Evolutionary conservation across 2,797 vertebrate species (phyloP).

Genomic region (Coranthus polyacanthus): DNA sequence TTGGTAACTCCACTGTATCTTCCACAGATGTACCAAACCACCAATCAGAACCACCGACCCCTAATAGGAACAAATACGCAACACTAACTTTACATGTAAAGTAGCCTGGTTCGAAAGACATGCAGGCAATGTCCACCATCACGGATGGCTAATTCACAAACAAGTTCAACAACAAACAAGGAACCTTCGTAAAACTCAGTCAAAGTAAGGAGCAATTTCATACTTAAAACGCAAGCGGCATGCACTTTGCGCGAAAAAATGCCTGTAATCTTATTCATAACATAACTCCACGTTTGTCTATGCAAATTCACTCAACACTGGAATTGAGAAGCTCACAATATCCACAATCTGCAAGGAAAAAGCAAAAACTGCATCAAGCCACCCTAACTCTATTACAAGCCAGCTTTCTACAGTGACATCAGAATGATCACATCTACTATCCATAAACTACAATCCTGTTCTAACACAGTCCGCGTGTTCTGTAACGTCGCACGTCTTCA

Average conservation of each 20-base stretch:
- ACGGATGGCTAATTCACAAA: conserved; percentile 79
- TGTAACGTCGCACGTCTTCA: conserved; percentile 17
- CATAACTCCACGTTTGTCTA: conserved; percentile 87
- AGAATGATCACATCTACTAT: conserved; percentile 54
- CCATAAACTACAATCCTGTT: conserved; percentile 62
- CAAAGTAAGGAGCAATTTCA: conserved; percentile 49
- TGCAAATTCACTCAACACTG: conserved; percentile 83
- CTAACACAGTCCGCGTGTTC: conserved; percentile 31
- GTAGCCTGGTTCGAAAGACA: conserved; percentile 76
- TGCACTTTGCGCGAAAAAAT: conserved; percentile 70
- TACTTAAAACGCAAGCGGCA: conserved; percentile 68
- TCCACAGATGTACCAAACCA: conserved; percentile 88
- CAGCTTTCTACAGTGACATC: conserved; percentile 46
- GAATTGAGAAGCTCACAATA: conserved; percentile 80
- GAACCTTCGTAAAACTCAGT: conserved; percentile 58
- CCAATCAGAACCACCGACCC: conserved; percentile 76
- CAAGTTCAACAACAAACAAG: conserved; percentile 63
- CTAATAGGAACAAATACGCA: conserved; percentile 70
- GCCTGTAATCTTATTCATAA: conserved; percentile 80
- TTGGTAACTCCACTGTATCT: conserved; percentile 86
- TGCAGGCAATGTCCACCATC: conserved; percentile 84
- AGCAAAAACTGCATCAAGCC: conserved; percentile 67
- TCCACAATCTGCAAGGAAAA: conserved; percentile 77
- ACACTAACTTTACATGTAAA: conserved; percentile 73
- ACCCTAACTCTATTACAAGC: conserved; percentile 71